Percentiles rank a stretch among this genome's conserved stretches.
Evolutionary conservation across 2,888 invertebrate genomes (phyloP).

Genomic region (Helobdella robusta): DNA sequence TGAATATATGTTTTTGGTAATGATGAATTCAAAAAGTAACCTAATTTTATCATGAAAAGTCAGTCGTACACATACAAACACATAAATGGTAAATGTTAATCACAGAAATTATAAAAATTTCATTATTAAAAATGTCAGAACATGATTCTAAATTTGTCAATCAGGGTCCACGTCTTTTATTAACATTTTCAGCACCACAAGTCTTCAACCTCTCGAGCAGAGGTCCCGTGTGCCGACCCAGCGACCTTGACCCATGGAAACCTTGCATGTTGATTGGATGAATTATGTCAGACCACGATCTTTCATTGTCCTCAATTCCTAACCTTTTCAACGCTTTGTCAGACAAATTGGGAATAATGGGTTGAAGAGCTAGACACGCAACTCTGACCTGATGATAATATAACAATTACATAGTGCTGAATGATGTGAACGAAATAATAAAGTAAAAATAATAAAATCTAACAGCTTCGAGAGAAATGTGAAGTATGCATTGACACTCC

Average conservation of each 20-base stretch:
- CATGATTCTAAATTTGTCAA: no score
- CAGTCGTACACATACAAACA: no score
- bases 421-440: neutral
- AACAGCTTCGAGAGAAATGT: neutral
- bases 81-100: no score
- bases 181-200: no score
- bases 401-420: neutral
- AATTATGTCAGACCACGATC: slow-evolving; percentile 33
- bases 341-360: slow-evolving; percentile 69
- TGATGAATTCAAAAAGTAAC: no score
- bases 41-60: no score
- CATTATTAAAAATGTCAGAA: no score
- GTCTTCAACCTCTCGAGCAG: neutral
- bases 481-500: slow-evolving; percentile 39
- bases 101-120: no score
- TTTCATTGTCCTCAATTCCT: slow-evolving; percentile 38
- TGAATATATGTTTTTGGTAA: no score
- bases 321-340: slow-evolving; percentile 56
- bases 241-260: neutral
- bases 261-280: neutral
- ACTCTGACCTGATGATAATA: slow-evolving; percentile 63
- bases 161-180: no score
- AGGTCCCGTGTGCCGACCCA: neutral
- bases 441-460: neutral
- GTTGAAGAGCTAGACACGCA: slow-evolving; percentile 68